These are phyloP conservation scores for Acanthisitta chloris DNA, from an alignment of 2,113 vertebrate genomes.

Conservation along the genomic window DNA sequence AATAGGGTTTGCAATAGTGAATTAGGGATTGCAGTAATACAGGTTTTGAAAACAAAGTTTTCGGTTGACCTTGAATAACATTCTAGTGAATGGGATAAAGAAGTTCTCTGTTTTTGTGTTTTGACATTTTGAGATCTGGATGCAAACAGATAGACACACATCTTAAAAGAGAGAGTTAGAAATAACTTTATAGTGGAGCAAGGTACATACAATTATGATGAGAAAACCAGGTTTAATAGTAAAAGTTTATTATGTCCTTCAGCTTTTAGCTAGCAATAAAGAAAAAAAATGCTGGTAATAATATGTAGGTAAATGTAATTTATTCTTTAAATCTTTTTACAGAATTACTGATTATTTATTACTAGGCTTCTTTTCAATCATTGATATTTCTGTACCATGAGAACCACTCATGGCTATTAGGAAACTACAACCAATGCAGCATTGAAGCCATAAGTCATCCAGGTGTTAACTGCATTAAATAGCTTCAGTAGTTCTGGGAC, in stretches of 20 bases:
- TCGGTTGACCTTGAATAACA: neutral
- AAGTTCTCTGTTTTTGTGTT: neutral
- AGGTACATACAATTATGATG: neutral
- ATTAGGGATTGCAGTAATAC: neutral
- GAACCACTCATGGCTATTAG: constrained; percentile 24
- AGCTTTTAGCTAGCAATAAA: neutral
- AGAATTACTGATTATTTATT: constrained; percentile 60
- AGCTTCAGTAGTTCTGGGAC: constrained; percentile 41
- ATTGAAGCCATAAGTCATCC: constrained; percentile 62
- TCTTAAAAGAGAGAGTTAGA: neutral
- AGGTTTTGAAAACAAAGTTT: neutral
- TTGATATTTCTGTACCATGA: constrained; percentile 7
- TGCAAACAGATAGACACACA: neutral
- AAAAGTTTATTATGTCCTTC: neutral
- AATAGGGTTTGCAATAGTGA: neutral
- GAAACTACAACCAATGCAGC: constrained; percentile 41
- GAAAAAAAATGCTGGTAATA: neutral
- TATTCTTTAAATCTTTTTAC: constrained; percentile 50
- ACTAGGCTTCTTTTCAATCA: constrained; percentile 30
- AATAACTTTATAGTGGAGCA: neutral
- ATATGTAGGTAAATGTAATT: neutral
- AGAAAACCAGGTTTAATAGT: neutral
- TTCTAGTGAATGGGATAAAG: neutral
- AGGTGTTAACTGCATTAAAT: constrained; percentile 65
- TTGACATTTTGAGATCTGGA: neutral